Conservation (phyloP, 2,888 invertebrate species). For the Hyposoter dolosus region DNA sequence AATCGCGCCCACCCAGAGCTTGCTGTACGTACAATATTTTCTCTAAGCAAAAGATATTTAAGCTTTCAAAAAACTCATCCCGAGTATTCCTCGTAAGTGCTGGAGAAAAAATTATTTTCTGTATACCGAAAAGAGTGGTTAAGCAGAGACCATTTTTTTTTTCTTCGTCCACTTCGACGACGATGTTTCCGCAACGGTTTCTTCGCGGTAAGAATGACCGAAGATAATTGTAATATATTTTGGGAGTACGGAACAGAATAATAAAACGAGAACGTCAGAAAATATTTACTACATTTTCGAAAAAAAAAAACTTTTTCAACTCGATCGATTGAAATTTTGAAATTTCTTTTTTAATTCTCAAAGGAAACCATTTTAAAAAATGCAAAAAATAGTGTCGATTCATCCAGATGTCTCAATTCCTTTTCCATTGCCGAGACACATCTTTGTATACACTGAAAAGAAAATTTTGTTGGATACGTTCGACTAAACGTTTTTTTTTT, state of each 20-base stretch:
- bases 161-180: conserved; percentile 32
- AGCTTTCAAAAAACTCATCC: conserved; percentile 64
- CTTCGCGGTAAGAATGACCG: conserved; percentile 4
- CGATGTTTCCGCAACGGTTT: conserved; percentile 25
- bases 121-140: conserved; percentile 45
- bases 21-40: conserved; percentile 38
- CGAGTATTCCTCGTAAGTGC: conserved; percentile 45
- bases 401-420: background rate
- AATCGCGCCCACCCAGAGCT: conserved; percentile 72
- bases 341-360: background rate
- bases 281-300: background rate
- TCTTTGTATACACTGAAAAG: too few species aligned
- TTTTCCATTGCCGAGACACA: background rate
- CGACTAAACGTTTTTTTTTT: too few species aligned
- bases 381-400: background rate
- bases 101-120: conserved; percentile 30
- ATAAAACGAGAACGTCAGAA: background rate
- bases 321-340: background rate
- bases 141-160: conserved; percentile 42
- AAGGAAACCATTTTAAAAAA: background rate
- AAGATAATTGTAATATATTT: conserved; percentile 8
- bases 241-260: background rate
- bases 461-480: too few species aligned
- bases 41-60: conserved; percentile 40
- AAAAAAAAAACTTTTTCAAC: background rate